Evolutionary conservation across 2,888 invertebrate genomes (phyloP).

Genomic region (Lamellibrachia columna): DNA sequence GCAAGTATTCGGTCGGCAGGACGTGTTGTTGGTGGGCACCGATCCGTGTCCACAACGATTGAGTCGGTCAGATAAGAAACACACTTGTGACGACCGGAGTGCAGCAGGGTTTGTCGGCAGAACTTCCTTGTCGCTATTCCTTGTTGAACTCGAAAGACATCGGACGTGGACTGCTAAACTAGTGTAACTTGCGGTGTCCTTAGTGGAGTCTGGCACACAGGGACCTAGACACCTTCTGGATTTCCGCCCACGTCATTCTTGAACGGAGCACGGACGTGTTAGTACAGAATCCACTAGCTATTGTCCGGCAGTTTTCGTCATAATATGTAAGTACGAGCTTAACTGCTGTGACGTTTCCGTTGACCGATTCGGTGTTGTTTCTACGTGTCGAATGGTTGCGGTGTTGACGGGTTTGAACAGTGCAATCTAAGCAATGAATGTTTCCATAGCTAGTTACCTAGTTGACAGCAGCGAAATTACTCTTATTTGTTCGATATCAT

Average conservation of each 20-base stretch:
- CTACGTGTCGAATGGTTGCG: background rate
- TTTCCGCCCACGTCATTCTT: background rate
- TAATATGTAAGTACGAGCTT: background rate
- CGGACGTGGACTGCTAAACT: background rate
- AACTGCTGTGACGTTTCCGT: background rate
- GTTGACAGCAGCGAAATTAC: background rate
- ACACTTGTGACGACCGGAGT: conserved; percentile 2
- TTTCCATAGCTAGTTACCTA: background rate
- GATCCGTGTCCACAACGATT: background rate
- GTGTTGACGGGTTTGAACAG: background rate
- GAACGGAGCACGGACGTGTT: background rate
- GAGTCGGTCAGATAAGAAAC: background rate
- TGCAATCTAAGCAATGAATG: background rate
- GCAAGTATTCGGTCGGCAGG: background rate
- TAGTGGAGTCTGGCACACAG: background rate
- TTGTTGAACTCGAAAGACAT: background rate
- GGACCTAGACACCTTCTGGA: background rate
- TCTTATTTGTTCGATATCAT: background rate
- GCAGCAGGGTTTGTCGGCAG: background rate
- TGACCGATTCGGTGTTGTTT: background rate
- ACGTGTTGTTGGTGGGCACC: background rate
- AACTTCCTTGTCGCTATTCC: background rate
- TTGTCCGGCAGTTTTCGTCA: background rate
- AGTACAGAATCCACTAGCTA: background rate
- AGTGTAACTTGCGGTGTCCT: background rate